Percentiles rank a stretch among this genome's conserved stretches.
Conservation (phyloP, 2,113 vertebrate genomes). For the Sterna hirundo region DNA sequence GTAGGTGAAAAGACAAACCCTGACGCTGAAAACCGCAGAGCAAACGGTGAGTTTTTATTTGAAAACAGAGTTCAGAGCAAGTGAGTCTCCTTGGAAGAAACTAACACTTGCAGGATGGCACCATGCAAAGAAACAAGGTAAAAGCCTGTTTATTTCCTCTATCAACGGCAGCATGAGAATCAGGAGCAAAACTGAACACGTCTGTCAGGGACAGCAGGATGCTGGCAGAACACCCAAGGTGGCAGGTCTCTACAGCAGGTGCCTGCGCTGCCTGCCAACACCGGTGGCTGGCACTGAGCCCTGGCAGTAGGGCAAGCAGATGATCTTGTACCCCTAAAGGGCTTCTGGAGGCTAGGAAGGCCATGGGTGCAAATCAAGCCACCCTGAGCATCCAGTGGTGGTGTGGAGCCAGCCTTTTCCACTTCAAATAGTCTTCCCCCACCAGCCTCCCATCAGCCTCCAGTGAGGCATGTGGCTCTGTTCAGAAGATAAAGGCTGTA, state of each 20-base stretch:
- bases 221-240: background rate
- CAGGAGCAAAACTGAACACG: background rate
- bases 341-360: background rate
- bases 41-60: background rate
- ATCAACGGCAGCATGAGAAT: background rate
- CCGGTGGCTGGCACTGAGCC: rapidly evolving
- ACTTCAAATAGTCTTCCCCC: background rate
- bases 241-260: background rate
- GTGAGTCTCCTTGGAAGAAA: background rate
- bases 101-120: background rate
- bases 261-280: background rate
- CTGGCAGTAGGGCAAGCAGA: background rate
- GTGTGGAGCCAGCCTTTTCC: background rate
- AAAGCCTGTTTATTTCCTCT: background rate
- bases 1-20: background rate
- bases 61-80: background rate
- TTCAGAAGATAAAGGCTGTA: background rate
- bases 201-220: background rate
- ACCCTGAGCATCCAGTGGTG: background rate
- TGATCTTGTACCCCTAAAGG: background rate
- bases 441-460: background rate
- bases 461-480: background rate
- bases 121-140: background rate
- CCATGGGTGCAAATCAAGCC: background rate
- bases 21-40: background rate